Percentiles rank a stretch among this genome's conserved stretches.
phyloP scores from a whole-genome alignment of 1,140 invertebrate genomes.

The Geopemphigus sp. region DNA sequence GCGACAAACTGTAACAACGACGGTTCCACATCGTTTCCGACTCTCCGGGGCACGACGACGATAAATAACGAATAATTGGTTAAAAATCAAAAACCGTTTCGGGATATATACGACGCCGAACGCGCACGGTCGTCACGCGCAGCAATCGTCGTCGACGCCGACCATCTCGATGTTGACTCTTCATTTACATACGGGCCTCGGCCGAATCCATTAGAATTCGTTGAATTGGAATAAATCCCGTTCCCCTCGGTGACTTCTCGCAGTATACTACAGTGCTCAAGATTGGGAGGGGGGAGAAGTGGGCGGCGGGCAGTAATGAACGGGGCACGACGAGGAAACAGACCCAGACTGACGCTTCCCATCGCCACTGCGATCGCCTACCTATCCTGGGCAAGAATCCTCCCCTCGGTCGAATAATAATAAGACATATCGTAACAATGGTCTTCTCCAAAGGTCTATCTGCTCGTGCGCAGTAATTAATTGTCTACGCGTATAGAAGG shows the following conservation, averaged over 20 bases:
- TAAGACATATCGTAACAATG: conserved; percentile 14
- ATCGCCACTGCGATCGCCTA: too few relatives aligned
- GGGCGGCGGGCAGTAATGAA: too few relatives aligned
- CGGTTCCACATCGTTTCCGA: not conserved
- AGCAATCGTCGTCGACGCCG: not conserved
- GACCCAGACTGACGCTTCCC: too few relatives aligned
- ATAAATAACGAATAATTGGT: conserved; percentile 20
- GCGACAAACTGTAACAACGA: not conserved
- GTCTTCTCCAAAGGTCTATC: conserved; percentile 17
- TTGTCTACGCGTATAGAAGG: not conserved
- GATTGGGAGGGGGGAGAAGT: too few relatives aligned
- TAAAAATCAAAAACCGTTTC: conserved; percentile 36
- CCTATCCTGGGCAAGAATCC: not conserved
- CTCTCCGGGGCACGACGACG: not conserved
- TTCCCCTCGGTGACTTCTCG: not conserved
- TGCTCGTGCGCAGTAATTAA: conserved; percentile 24
- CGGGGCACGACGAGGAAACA: too few relatives aligned
- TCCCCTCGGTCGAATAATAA: conserved; percentile 1
- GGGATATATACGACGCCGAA: conserved; percentile 4
- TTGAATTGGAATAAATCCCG: conserved; percentile 37
- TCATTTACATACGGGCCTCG: conserved; percentile 14
- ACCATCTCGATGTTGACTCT: not conserved
- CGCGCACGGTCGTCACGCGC: too few relatives aligned
- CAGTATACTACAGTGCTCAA: too few relatives aligned
- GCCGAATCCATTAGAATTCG: conserved; percentile 30